Conservation (phyloP, 2,113 vertebrate genomes). For the Hyperoodon ampullatus region DNA sequence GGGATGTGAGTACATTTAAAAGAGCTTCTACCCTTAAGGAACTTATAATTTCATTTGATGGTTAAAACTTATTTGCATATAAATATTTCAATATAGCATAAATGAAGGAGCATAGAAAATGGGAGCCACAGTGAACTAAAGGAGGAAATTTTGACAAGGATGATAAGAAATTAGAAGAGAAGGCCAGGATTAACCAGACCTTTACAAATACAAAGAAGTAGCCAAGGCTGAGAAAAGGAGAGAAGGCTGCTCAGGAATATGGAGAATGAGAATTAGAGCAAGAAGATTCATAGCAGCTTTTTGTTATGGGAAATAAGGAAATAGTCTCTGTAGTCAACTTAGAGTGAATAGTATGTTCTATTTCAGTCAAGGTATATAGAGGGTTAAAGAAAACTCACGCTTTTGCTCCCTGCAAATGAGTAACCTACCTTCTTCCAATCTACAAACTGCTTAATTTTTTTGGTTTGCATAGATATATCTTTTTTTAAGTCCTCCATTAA, state of each 20-base stretch:
- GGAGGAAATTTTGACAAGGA: background rate
- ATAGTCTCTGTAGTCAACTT: background rate
- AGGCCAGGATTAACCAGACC: background rate
- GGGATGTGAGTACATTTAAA: background rate
- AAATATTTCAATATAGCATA: background rate
- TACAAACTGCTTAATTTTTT: background rate
- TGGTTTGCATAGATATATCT: background rate
- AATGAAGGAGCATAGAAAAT: background rate
- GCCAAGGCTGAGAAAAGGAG: background rate
- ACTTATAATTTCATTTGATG: background rate
- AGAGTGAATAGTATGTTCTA: background rate
- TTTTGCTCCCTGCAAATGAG: background rate
- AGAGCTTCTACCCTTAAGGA: background rate
- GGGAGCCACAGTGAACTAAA: background rate
- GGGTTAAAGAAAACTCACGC: background rate
- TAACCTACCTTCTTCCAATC: background rate
- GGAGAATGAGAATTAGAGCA: background rate
- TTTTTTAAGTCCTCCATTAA: background rate
- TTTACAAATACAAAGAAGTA: background rate
- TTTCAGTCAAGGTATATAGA: background rate
- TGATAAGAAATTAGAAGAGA: background rate
- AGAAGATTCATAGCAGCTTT: background rate
- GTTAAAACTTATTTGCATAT: background rate
- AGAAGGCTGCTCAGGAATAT: background rate
- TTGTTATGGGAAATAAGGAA: background rate